A percentile compares a stretch with the other conserved stretches of the same genome.
Conservation (phyloP, 2,888 invertebrate species). For the Phlogophora meticulosa region DNA sequence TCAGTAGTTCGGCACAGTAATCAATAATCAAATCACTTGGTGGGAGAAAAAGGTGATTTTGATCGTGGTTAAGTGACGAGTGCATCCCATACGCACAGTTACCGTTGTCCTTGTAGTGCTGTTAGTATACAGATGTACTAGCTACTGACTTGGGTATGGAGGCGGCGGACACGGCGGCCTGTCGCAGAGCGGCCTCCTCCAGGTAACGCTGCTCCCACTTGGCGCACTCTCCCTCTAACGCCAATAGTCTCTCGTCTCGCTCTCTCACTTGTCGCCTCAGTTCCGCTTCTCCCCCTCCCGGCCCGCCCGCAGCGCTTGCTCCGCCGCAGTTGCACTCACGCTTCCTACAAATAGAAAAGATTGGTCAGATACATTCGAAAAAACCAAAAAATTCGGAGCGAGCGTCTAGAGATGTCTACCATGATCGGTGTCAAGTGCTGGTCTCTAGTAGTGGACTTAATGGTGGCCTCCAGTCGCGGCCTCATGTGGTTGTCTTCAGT, state of each 20-base stretch:
- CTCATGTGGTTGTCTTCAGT: too few relatives aligned
- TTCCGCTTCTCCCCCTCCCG: slow-evolving; percentile 87
- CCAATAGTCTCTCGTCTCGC: slow-evolving; percentile 86
- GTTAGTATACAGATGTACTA: slow-evolving; percentile 18
- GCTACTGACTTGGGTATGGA: slow-evolving; percentile 92
- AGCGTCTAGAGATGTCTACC: too few relatives aligned
- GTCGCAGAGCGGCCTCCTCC: slow-evolving; percentile 95
- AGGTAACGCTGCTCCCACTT: slow-evolving; percentile 97
- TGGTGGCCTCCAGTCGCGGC: too few relatives aligned
- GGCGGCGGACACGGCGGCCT: slow-evolving; percentile 96
- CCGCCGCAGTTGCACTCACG: slow-evolving; percentile 81
- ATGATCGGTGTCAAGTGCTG: too few relatives aligned
- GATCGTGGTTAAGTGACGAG: too few relatives aligned
- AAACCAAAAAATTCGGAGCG: not conserved
- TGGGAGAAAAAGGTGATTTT: too few relatives aligned
- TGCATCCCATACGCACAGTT: too few relatives aligned
- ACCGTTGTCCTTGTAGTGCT: too few relatives aligned
- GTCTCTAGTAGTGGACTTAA: too few relatives aligned
- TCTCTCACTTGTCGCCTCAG: slow-evolving; percentile 87
- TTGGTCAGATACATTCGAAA: not conserved
- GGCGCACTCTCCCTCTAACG: slow-evolving; percentile 95
- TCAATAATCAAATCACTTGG: too few relatives aligned
- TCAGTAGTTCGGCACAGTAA: too few relatives aligned
- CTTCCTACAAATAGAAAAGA: slow-evolving; percentile 67
- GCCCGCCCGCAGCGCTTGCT: slow-evolving; percentile 74